Percentiles rank a stretch among this genome's conserved stretches.
Conservation (phyloP, 1,140 invertebrate species). For the Megalopta genalis region DNA sequence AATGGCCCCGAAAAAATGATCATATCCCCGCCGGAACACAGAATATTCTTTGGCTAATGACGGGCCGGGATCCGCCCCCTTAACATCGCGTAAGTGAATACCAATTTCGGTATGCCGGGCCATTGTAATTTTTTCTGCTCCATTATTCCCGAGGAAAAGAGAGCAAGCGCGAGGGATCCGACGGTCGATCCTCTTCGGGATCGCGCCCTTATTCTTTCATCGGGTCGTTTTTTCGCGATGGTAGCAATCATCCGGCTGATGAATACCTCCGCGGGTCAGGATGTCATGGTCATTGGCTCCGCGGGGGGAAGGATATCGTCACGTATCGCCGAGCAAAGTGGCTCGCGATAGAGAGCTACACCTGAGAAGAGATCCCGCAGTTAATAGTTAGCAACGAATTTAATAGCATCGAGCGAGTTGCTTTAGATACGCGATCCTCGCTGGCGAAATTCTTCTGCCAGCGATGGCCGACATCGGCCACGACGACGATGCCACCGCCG, state of each 20-base stretch:
- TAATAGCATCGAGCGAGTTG: background rate
- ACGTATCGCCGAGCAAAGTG: slow-evolving; percentile 61
- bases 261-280: slow-evolving; percentile 24
- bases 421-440: too few relatives aligned
- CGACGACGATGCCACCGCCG: too few relatives aligned
- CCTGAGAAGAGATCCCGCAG: slow-evolving; percentile 27
- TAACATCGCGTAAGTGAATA: background rate
- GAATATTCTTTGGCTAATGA: background rate
- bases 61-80: background rate
- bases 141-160: background rate
- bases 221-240: background rate
- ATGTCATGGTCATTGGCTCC: slow-evolving; percentile 36
- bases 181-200: background rate
- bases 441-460: too few relatives aligned
- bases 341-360: slow-evolving; percentile 58
- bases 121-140: background rate
- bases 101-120: background rate
- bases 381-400: slow-evolving; percentile 5
- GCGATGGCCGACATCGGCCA: too few relatives aligned
- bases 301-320: background rate
- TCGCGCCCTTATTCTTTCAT: background rate
- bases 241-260: slow-evolving; percentile 6
- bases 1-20: too few relatives aligned
- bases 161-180: background rate
- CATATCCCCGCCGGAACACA: too few relatives aligned